Conservation (phyloP, 92 coral and sea anemone species). For the Siderastrea radians region DNA sequence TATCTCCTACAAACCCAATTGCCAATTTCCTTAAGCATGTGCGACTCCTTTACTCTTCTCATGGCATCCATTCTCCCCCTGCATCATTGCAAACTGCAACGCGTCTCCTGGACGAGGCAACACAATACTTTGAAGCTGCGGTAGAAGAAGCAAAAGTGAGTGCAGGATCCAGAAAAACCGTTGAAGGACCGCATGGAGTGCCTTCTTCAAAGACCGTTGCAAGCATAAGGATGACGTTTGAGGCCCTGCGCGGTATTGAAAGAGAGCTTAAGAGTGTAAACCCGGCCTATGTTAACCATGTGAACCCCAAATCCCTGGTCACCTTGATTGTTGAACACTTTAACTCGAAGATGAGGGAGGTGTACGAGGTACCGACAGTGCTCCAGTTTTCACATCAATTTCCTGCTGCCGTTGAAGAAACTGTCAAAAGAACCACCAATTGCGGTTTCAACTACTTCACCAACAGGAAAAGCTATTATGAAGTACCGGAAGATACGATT, state of each 20-base stretch:
- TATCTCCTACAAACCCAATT: slow-evolving; percentile 22
- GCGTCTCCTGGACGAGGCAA: too few relatives aligned
- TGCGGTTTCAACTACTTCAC: too few relatives aligned
- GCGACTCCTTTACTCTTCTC: slow-evolving; percentile 13
- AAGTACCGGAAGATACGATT: too few relatives aligned
- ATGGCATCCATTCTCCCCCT: too few relatives aligned
- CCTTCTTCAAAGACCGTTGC: slow-evolving; percentile 40
- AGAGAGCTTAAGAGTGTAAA: background rate
- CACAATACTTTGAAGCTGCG: slow-evolving; percentile 17
- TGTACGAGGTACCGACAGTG: too few relatives aligned
- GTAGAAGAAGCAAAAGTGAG: slow-evolving; percentile 26
- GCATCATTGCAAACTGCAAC: too few relatives aligned
- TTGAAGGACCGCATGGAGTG: slow-evolving; percentile 52
- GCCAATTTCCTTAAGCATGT: slow-evolving; percentile 22
- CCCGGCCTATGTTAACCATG: slow-evolving; percentile 15
- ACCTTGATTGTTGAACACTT: too few relatives aligned
- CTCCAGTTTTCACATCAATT: too few relatives aligned
- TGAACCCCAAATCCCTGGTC: slow-evolving; percentile 44
- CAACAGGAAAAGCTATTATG: too few relatives aligned
- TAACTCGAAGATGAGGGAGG: too few relatives aligned
- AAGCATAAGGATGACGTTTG: slow-evolving; percentile 44
- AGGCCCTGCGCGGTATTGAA: slow-evolving; percentile 10
- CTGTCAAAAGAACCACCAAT: too few relatives aligned
- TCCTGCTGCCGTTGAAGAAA: too few relatives aligned
- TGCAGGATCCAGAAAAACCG: slow-evolving; percentile 35